Base-by-base conservation (phyloP, 2,888 invertebrate genomes). In the Aphelenchoides bicaudatus region DNA sequence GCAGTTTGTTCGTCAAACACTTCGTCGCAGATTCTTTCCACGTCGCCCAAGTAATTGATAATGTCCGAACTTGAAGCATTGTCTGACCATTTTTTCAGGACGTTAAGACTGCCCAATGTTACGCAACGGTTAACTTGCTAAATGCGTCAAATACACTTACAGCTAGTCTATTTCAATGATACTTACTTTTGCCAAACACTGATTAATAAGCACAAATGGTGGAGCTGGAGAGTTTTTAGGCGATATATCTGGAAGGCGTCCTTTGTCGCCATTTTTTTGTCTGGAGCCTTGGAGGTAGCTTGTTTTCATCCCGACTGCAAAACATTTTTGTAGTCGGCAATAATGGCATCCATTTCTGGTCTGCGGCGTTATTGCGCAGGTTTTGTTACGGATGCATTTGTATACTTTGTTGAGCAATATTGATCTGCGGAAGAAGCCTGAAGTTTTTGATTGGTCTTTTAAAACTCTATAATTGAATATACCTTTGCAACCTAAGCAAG, bases 361-460 rank as follows among this genome's bases (percentile, higher is more conserved):
- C 52, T 51, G 23, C 16, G 52, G 5, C 5, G 37, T 51, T 39
- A 51, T 51, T 27, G 28, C 37, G 4, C 52, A 51, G 19, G 6
- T 10, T 2, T 51, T 51, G 8, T 19, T 19, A 16, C 52, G 52
- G 25, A 51, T 51, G 25, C 52, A 51, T 28, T 51, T 51, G 52
- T 51, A 51, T 4, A 51, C 52, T 46, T 51, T 51, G 52, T 51
- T 51, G 23, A 51, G 37, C 16, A 51, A 27, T 8, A 51, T 51
- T n/a, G 25, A 25, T 1, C 52, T 37, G 16, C 52, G 52, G 38
- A 51, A 51, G 37, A 51, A 49, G 2, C 49, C 46, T 43, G n/a
- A 6, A n/a, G 43, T 21, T 16, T 16, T 16, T 16, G n/a, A n/a
- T 16, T 43, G 19, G n/a, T 8, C 6, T n/a, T 8, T 16, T 19